These are phyloP conservation scores for Galeopterus variegatus DNA, from an alignment of 2,113 vertebrate species.

Conservation along the genomic window DNA sequence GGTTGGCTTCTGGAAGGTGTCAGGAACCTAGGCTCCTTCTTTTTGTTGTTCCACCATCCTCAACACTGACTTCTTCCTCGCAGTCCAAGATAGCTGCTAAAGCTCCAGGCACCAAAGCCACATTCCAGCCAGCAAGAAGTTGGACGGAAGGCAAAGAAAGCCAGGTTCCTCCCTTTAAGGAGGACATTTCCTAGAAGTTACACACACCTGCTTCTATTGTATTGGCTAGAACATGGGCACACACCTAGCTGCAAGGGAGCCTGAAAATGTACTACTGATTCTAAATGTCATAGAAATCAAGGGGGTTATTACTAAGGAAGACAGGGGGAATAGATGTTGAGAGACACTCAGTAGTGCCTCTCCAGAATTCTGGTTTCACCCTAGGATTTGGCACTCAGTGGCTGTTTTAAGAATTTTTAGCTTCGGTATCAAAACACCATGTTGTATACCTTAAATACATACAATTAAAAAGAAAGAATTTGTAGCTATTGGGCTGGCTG, in stretches of 20 bases:
- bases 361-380: not conserved
- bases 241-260: not conserved
- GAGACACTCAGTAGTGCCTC: not conserved
- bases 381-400: not conserved
- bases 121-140: not conserved
- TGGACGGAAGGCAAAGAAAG: not conserved
- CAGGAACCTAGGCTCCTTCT: not conserved
- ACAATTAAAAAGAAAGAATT: not conserved
- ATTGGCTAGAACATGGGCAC: not conserved
- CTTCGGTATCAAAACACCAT: not conserved
- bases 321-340: not conserved
- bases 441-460: not conserved
- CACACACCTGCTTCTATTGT: not conserved
- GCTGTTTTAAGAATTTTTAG: not conserved
- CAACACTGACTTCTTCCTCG: not conserved
- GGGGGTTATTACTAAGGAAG: not conserved
- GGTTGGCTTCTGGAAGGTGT: not conserved
- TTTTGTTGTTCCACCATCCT: not conserved
- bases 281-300: not conserved
- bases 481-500: not conserved
- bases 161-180: not conserved
- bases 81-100: not conserved
- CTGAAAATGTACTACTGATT: conserved; percentile 20
- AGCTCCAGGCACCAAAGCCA: not conserved
- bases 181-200: not conserved